These are phyloP conservation scores for Microplitis demolitor DNA, from an alignment of 1,140 invertebrate species.

Conservation along the genomic window DNA sequence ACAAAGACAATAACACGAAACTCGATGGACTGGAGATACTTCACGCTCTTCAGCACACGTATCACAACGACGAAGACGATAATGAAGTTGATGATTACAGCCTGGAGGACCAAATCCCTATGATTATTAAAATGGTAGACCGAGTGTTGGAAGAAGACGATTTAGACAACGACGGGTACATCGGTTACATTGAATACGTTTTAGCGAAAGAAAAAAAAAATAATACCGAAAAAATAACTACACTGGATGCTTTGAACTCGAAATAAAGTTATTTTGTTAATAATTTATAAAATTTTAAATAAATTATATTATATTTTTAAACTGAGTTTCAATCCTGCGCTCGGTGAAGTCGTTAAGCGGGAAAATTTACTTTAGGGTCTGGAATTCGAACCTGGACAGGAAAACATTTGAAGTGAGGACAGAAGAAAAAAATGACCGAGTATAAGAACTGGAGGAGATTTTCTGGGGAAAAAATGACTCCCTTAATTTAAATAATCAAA, in stretches of 20 bases:
- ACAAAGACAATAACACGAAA: conserved; percentile 79
- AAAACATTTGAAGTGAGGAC: too few relatives aligned
- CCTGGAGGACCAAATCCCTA: conserved; percentile 29
- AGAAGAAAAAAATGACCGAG: too few relatives aligned
- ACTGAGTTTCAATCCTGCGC: too few relatives aligned
- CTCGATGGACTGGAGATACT: conserved; percentile 82
- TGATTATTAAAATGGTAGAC: conserved; percentile 71
- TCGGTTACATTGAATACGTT: conserved; percentile 81
- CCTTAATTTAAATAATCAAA: too few relatives aligned
- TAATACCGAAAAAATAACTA: conserved; percentile 20
- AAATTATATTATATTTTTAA: too few relatives aligned
- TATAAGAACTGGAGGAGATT: too few relatives aligned
- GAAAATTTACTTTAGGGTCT: too few relatives aligned
- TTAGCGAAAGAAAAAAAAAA: conserved; percentile 58
- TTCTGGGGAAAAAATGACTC: too few relatives aligned
- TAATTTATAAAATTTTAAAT: too few relatives aligned
- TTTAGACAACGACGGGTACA: conserved; percentile 78
- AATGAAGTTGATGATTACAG: conserved; percentile 33
- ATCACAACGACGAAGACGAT: conserved; percentile 60
- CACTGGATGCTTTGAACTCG: conserved; percentile 22
- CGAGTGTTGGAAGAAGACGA: conserved; percentile 79
- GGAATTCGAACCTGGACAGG: too few relatives aligned
- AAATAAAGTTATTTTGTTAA: not conserved
- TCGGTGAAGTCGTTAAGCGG: too few relatives aligned
- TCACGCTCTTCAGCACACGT: conserved; percentile 69